Evolutionary conservation across 2,888 invertebrate species (phyloP).

Genomic region (Anarsia innoxiella): DNA sequence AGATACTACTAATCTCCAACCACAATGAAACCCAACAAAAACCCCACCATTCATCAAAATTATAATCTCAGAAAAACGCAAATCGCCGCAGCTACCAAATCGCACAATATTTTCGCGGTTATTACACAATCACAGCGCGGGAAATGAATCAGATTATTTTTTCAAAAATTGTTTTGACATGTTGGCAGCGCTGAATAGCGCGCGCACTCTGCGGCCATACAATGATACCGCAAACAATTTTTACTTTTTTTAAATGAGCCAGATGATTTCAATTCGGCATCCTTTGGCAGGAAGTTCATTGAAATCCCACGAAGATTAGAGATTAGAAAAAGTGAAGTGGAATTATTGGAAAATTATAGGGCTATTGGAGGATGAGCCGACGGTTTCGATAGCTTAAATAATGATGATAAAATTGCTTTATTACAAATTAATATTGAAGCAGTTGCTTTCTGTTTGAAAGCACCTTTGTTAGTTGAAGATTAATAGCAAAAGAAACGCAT

Average conservation of each 20-base stretch:
- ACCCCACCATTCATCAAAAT: slow-evolving; percentile 54
- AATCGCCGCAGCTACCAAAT: slow-evolving; percentile 30
- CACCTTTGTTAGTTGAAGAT: too few relatives aligned
- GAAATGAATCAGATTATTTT: slow-evolving; percentile 33
- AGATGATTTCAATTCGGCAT: slow-evolving; percentile 50
- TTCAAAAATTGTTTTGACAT: slow-evolving; percentile 61
- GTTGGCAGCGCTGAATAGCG: slow-evolving; percentile 42
- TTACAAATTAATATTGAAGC: slow-evolving; percentile 21
- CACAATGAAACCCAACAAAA: slow-evolving; percentile 48
- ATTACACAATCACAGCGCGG: slow-evolving; percentile 42
- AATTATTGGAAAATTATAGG: slow-evolving; percentile 65
- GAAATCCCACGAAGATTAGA: slow-evolving; percentile 66
- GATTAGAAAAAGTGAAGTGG: slow-evolving; percentile 66
- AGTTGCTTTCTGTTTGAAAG: slow-evolving; percentile 43
- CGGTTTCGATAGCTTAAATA: slow-evolving; percentile 35
- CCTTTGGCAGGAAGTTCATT: slow-evolving; percentile 59
- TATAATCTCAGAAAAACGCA: slow-evolving; percentile 49
- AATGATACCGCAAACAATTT: slow-evolving; percentile 63
- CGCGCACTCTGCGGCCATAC: slow-evolving; percentile 30
- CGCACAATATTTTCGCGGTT: slow-evolving; percentile 51
- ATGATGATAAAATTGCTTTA: slow-evolving; percentile 35
- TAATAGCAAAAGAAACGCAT: neutral
- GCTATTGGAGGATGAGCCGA: slow-evolving; percentile 39
- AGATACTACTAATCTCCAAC: slow-evolving; percentile 48
- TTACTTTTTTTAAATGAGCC: slow-evolving; percentile 43